phyloP scores from a whole-genome alignment of 2,797 vertebrate species.

The Lacerta agilis region DNA sequence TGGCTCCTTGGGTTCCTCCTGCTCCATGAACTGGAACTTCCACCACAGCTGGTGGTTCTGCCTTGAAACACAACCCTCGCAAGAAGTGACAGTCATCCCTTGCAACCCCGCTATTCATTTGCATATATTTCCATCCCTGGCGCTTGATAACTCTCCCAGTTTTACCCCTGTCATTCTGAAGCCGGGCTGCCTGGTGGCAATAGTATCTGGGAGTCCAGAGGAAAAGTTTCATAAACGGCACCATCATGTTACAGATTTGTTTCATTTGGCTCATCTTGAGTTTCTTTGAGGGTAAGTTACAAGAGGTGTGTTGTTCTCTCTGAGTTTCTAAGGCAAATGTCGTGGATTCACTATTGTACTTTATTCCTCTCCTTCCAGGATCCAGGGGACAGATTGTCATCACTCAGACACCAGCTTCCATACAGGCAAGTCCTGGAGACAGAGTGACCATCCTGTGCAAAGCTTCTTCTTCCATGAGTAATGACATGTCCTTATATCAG shows the following conservation, averaged over 20 bases:
- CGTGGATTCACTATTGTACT: background rate
- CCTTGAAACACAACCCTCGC: background rate
- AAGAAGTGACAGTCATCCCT: background rate
- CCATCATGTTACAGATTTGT: background rate
- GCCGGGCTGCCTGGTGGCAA: background rate
- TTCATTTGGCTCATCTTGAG: background rate
- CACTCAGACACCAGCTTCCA: constrained; percentile 4
- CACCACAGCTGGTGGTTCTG: too few relatives aligned
- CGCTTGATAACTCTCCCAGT: background rate
- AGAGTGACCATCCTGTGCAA: constrained; percentile 13
- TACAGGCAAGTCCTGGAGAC: background rate
- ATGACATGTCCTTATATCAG: background rate
- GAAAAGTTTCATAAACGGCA: background rate
- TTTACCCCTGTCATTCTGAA: too few relatives aligned
- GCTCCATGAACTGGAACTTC: background rate
- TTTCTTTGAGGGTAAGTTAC: background rate
- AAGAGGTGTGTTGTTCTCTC: too few relatives aligned
- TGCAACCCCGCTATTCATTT: background rate
- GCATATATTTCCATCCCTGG: background rate
- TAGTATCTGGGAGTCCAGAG: too few relatives aligned
- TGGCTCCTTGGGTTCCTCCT: too few relatives aligned
- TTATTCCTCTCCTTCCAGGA: background rate
- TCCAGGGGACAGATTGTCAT: constrained; percentile 15
- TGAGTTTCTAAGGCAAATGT: background rate
- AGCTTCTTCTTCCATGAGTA: rapidly evolving